A percentile compares a stretch with the other conserved stretches of the same genome.
Conservation (phyloP, 1,140 invertebrate species). For the Homalodisca vitripennis region DNA sequence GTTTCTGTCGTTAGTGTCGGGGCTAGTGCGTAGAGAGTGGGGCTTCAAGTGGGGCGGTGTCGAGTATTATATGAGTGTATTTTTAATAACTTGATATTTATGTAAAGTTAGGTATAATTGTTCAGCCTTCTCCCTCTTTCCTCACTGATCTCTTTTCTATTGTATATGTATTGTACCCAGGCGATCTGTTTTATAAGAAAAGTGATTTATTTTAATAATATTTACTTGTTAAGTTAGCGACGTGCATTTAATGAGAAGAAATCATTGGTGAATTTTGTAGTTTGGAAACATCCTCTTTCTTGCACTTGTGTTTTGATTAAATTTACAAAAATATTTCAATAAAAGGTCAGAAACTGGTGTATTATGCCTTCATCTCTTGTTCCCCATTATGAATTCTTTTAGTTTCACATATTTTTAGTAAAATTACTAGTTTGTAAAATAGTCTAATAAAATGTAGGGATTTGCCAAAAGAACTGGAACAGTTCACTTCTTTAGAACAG, state of each 20-base stretch:
- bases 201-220: constrained; percentile 22
- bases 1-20: constrained; percentile 16
- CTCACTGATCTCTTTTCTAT: constrained; percentile 23
- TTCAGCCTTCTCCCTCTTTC: not conserved
- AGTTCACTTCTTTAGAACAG: no score
- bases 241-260: not conserved
- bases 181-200: constrained; percentile 21
- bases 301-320: constrained; percentile 6
- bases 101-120: constrained; percentile 18
- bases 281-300: constrained; percentile 7
- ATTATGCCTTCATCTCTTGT: no score
- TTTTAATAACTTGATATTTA: constrained; percentile 20
- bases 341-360: constrained; percentile 5
- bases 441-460: no score
- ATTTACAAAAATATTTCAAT: constrained; percentile 1
- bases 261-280: constrained; percentile 3
- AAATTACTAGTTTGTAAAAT: no score
- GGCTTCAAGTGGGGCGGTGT: not conserved
- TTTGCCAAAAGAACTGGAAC: no score
- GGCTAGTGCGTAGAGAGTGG: not conserved
- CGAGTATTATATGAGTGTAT: constrained; percentile 24
- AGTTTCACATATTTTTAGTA: no score
- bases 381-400: no score
- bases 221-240: constrained; percentile 10
- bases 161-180: constrained; percentile 19